Percentiles rank a stretch among this genome's conserved stretches.
Conservation (phyloP, 2,797 vertebrate genomes). For the Phalloptychus januarius region DNA sequence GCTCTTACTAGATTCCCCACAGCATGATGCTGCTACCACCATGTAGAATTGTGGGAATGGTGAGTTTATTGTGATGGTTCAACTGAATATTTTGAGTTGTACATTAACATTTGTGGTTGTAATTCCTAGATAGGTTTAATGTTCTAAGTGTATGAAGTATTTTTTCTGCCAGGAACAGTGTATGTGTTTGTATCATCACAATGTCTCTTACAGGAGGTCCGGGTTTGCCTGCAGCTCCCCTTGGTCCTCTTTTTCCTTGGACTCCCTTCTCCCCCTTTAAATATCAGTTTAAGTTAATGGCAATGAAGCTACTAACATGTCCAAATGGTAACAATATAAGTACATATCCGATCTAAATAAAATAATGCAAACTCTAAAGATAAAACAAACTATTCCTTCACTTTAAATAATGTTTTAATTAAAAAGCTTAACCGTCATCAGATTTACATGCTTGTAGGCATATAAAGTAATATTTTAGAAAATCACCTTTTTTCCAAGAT, state of each 20-base stretch:
- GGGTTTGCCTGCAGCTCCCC: conserved; percentile 74
- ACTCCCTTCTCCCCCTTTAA: conserved; percentile 70
- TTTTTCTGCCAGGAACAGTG: not conserved
- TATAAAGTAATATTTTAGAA: not conserved
- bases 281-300: conserved; percentile 13
- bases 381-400: not conserved
- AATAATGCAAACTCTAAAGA: not conserved
- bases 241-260: conserved; percentile 54
- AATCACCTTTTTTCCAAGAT: conserved; percentile 74
- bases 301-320: not conserved
- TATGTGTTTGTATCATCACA: not conserved
- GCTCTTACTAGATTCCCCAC: not conserved
- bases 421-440: not conserved
- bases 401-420: not conserved
- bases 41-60: not conserved
- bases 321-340: not conserved
- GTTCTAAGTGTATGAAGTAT: not conserved
- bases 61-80: not conserved
- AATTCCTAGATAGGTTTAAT: not conserved
- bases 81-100: not conserved
- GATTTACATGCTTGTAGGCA: not conserved
- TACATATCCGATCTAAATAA: not conserved
- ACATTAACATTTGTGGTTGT: not conserved
- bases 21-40: not conserved
- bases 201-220: conserved; percentile 75